These are phyloP conservation scores for Podarcis siculus DNA, from an alignment of 2,797 vertebrate species.

Conservation along the genomic window DNA sequence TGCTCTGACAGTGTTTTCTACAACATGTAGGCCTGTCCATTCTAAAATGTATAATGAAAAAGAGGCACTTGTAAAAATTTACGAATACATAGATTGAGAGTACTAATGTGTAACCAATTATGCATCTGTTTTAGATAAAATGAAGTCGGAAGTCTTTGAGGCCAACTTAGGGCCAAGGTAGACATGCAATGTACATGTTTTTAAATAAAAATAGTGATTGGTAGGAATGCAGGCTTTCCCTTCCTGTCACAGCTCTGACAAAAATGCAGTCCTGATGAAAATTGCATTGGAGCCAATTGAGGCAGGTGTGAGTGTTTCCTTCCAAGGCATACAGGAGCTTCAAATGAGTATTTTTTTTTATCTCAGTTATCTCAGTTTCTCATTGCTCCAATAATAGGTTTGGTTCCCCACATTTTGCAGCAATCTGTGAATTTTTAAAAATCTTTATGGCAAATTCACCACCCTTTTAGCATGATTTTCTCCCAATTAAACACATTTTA, in stretches of 20 bases:
- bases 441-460: too few species aligned
- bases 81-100: not conserved
- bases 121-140: constrained; percentile 11
- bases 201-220: too few species aligned
- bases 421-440: too few species aligned
- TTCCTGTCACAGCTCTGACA: not conserved
- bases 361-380: too few species aligned
- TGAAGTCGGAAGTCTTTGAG: constrained; percentile 40
- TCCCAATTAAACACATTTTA: too few species aligned
- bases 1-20: not conserved
- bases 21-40: not conserved
- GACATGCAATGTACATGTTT: not conserved
- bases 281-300: too few species aligned
- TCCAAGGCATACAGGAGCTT: not conserved
- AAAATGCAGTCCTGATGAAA: not conserved
- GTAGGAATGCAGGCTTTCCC: not conserved
- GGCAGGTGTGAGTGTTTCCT: not conserved
- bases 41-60: not conserved
- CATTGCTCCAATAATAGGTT: too few species aligned
- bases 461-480: too few species aligned
- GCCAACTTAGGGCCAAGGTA: constrained; percentile 11
- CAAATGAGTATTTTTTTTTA: too few species aligned
- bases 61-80: too few species aligned
- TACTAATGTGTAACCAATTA: not conserved
- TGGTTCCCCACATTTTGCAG: too few species aligned